Evolutionary conservation across 2,888 invertebrate genomes (phyloP), one percentile per base, ranked within the genome.

Genomic region (Hoplodrina blanda): DNA sequence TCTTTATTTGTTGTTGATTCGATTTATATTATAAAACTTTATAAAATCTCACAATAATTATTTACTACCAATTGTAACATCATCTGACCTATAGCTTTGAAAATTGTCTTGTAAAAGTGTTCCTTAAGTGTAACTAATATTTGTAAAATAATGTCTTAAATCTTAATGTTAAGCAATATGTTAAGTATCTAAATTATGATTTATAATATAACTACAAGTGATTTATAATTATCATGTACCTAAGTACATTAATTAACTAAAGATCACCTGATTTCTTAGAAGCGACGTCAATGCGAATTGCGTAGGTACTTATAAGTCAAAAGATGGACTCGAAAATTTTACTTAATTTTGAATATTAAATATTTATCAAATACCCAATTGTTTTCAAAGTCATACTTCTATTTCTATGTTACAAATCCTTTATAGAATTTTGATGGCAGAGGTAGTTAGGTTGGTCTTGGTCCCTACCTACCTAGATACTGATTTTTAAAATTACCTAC

Each of bases 291-390:
- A 54, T 53, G 67, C 64, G 66, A 10, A 37, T 6, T 37, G 37
- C 37, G 37, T 37, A 37, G 10, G 25, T 25, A 25, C 25, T 2
- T 25, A 69, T 70, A 69, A 57, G 78, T 64, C 62, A 56, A 25
- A 25, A 25, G 59, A 62, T 81, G 77, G 63, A 80, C 62, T 72
- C 54, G 62, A 67, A 49, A 66, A 78, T 54, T 76, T 81, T 63
- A 83, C 82, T 93, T 93, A 92, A 94, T 93, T 95, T 95, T 95
- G 93, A 95, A 0, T 95, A 25, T n/a, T n/a, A n/a, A n/a, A n/a
- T n/a, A n/a, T n/a, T n/a, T n/a, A 95, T 94, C 93, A 95, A 95
- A 95, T 95, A 95, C 95, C 95, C 95, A 95, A 94, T 94, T 94
- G 78, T 74, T 68, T 57, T 52, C 49, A 81, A 67, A 78, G 90